Conservation (phyloP, 2,888 invertebrate genomes). For the Dione vanillae region DNA sequence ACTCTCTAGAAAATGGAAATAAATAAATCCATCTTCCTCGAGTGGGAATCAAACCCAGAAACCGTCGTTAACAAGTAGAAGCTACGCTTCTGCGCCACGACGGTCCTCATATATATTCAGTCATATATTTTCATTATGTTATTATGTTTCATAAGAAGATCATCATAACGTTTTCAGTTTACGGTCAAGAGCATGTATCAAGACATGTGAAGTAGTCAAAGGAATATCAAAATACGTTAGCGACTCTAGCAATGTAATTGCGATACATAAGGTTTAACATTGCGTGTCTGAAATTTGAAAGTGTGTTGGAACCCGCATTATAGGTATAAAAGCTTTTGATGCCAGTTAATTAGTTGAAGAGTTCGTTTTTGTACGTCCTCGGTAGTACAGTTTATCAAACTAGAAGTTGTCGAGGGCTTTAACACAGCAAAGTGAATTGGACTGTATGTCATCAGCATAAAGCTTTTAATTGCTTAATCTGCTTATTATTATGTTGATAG, state of each 20-base stretch:
- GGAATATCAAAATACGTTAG: constrained; percentile 18
- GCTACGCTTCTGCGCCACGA: too few species aligned
- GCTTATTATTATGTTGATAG: constrained; percentile 13
- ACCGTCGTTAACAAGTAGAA: too few species aligned
- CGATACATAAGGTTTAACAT: constrained; percentile 23
- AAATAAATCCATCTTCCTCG: too few species aligned
- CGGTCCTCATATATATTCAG: too few species aligned
- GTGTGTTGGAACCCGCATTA: constrained; percentile 43
- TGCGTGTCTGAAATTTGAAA: constrained; percentile 33
- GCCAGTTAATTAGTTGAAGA: constrained; percentile 60
- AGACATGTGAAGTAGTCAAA: constrained; percentile 4
- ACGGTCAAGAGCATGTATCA: constrained; percentile 23
- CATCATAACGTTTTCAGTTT: constrained; percentile 12
- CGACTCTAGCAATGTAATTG: constrained; percentile 6
- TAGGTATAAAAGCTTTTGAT: constrained; percentile 54
- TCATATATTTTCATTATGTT: too few species aligned
- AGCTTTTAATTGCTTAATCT: neutral
- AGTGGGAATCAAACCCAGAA: too few species aligned
- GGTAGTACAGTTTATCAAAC: constrained; percentile 39
- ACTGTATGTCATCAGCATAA: neutral
- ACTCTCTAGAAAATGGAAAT: too few species aligned
- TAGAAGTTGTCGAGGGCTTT: constrained; percentile 28
- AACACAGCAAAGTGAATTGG: neutral
- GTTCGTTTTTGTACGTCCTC: constrained; percentile 50
- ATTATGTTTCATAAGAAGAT: too few species aligned